A percentile compares a stretch with the other conserved stretches of the same genome.
phyloP scores from a whole-genome alignment of 2,797 vertebrate genomes.

The Clarias platycephalus region DNA sequence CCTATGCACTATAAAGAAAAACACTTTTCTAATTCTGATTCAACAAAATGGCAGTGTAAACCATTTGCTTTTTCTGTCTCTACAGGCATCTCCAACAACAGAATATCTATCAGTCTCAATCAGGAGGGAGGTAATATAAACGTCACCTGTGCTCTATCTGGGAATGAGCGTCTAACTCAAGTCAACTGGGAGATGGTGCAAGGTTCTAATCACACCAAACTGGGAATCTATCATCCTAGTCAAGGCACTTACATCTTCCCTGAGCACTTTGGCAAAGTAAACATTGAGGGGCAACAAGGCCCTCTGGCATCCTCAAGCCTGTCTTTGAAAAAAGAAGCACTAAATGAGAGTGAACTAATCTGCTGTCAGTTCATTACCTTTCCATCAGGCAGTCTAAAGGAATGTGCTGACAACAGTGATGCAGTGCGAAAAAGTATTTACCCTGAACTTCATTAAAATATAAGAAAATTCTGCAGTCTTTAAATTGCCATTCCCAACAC shows the following conservation, averaged over 20 bases:
- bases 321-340: conserved; percentile 24
- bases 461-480: background rate
- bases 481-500: background rate
- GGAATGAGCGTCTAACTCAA: conserved; percentile 53
- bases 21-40: background rate
- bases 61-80: conserved; percentile 8
- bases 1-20: background rate
- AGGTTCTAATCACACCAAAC: conserved; percentile 43
- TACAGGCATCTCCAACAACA: conserved; percentile 55
- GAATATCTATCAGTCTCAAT: conserved; percentile 45
- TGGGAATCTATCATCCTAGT: conserved; percentile 54
- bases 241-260: conserved; percentile 34
- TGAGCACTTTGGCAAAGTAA: conserved; percentile 24
- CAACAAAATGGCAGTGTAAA: background rate
- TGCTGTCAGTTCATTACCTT: conserved; percentile 62
- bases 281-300: conserved; percentile 24
- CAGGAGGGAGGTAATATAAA: conserved; percentile 14
- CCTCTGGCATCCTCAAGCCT: conserved; percentile 25
- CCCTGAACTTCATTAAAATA: background rate
- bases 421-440: conserved; percentile 35
- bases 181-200: conserved; percentile 57
- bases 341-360: conserved; percentile 30
- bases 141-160: conserved; percentile 53
- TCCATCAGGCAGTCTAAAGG: conserved; percentile 57
- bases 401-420: conserved; percentile 43